Base-by-base conservation (phyloP, 2,888 invertebrate species). In the Argynnis bischoffii region DNA sequence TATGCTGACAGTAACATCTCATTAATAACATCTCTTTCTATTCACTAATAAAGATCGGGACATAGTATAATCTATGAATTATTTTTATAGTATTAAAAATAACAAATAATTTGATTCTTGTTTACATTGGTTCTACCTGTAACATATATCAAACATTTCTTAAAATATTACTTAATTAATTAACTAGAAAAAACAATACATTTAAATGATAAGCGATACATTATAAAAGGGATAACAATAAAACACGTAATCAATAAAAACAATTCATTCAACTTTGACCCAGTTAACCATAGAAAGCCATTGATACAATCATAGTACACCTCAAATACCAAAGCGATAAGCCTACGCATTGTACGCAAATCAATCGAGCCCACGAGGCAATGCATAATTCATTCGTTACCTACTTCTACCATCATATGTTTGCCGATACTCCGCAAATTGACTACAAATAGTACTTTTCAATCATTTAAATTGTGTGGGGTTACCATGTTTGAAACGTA, bases 331-430 rank as follows among this genome's bases (percentile, higher is more conserved):
- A 60, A 64, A 64, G 56, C 67, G 53, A 64, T 64, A 53, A 59
- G 46, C 55, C 55, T 55, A 66, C 48, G 55, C 47, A 76, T 76
- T 76, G 75, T 77, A 74, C 67, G 76, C 75, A 74, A 77, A 77
- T 77, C 69, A 64, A 67, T 69, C 63, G 55, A 46, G 59, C 63
- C 66, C 59, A 71, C 61, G 64, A 63, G 68, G 57, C 69, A 35
- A 83, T 88, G 77, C 78, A 84, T 87, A 76, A 88, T 87, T 82
- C 81, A 87, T 82, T 35, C 54, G 71, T 66, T 57, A 26, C 64
- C 63, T 65, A 68, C 68, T 68, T 61, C 63, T 55, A 63, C 71
- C 66, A 72, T 64, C 68, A 70, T 71, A 64, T 69, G 57, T 68
- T 54, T 68, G 67, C 59, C 60, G 67, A 64, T 69, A 72, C 71